Conservation (phyloP, 2,113 vertebrate species). For the Upupa epops region DNA sequence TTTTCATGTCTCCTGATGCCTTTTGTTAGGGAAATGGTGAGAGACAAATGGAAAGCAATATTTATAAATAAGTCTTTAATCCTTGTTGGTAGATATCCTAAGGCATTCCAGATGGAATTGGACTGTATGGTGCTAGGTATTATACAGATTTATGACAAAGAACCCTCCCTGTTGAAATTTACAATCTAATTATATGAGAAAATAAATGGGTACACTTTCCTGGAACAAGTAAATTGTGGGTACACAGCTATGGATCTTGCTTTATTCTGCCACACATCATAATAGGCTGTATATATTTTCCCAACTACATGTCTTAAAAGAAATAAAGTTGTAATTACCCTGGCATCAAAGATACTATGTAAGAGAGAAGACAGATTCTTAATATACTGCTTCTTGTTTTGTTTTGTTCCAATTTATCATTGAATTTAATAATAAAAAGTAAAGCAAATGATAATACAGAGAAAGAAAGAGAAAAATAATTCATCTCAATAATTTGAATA, state of each 20-base stretch:
- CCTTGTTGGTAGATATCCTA: background rate
- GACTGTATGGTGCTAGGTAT: background rate
- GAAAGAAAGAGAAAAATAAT: background rate
- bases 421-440: background rate
- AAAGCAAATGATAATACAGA: background rate
- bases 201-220: background rate
- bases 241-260: background rate
- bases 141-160: background rate
- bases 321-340: constrained; percentile 14
- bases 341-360: background rate
- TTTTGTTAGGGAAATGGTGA: background rate
- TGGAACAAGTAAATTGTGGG: background rate
- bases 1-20: background rate
- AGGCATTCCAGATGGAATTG: background rate
- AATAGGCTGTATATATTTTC: background rate
- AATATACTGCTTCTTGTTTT: background rate
- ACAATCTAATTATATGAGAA: constrained; percentile 15
- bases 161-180: constrained; percentile 16
- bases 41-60: background rate
- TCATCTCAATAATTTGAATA: background rate
- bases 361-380: background rate
- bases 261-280: background rate
- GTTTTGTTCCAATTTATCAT: background rate
- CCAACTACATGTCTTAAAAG: background rate
- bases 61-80: background rate